These are phyloP conservation scores for Xanthostigma xanthostigma DNA, from an alignment of 2,888 invertebrate genomes.

Conservation along the genomic window DNA sequence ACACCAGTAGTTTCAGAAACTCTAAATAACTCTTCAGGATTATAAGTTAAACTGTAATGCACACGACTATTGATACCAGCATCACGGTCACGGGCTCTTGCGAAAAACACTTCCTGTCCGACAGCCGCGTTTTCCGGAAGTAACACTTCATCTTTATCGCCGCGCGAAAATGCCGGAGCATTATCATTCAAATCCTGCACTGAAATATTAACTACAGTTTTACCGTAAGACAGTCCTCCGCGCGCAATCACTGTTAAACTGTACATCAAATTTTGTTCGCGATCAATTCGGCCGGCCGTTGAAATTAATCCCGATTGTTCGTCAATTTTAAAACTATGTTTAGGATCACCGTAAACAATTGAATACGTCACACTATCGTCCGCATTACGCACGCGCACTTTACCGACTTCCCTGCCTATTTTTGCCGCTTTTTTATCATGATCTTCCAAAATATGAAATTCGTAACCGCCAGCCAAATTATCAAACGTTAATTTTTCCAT, in stretches of 20 bases:
- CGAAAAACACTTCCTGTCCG: conserved; percentile 82
- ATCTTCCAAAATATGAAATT: conserved; percentile 74
- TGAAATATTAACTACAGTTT: conserved; percentile 64
- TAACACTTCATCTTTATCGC: conserved; percentile 59
- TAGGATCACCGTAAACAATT: conserved; percentile 67
- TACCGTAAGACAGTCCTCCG: conserved; percentile 58
- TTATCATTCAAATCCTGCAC: conserved; percentile 86
- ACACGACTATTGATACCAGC: conserved; percentile 78
- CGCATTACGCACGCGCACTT: conserved; percentile 41
- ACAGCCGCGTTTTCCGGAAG: conserved; percentile 83
- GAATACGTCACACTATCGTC: conserved; percentile 46
- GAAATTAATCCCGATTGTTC: conserved; percentile 62
- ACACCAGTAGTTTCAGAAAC: conserved; percentile 80
- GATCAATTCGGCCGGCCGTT: conserved; percentile 65
- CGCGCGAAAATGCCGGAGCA: conserved; percentile 61
- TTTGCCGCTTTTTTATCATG: conserved; percentile 44
- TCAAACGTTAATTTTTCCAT: conserved; percentile 62
- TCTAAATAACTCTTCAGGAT: conserved; percentile 66
- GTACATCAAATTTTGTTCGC: conserved; percentile 66
- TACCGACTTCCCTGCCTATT: conserved; percentile 59
- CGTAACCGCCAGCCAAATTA: conserved; percentile 52
- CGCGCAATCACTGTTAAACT: conserved; percentile 68
- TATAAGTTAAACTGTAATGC: conserved; percentile 64
- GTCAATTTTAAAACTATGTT: conserved; percentile 65
- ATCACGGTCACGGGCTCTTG: conserved; percentile 76